Percentiles rank a stretch among this genome's conserved stretches.
phyloP scores from a whole-genome alignment of 2,888 invertebrate species.

The Coelinius sp. region DNA sequence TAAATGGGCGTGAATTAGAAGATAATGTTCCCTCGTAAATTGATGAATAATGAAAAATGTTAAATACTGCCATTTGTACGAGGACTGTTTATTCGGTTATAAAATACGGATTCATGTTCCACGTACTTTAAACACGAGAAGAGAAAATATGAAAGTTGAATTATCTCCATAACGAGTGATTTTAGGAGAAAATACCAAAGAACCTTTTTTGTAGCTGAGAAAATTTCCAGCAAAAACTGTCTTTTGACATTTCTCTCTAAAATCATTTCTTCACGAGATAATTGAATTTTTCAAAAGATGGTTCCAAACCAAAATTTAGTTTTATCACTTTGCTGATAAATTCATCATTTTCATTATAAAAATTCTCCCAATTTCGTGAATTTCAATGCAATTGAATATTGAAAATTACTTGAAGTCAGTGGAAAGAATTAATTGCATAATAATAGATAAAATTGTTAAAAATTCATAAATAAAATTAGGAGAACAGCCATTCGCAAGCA shows the following conservation, averaged over 20 bases:
- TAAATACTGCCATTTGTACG: conserved; percentile 68
- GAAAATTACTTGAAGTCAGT: conserved; percentile 1
- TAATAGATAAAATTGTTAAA: conserved; percentile 1
- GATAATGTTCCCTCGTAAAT: conserved; percentile 31
- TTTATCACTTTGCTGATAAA: too few relatives aligned
- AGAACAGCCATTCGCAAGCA: conserved; percentile 48
- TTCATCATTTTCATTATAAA: background rate
- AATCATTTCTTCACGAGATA: too few relatives aligned
- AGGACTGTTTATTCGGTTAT: conserved; percentile 49
- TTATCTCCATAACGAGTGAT: too few relatives aligned
- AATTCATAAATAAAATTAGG: conserved; percentile 4
- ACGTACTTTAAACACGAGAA: conserved; percentile 36
- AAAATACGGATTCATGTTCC: conserved; percentile 46
- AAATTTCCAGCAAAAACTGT: too few relatives aligned
- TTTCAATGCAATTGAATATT: background rate
- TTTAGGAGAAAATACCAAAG: too few relatives aligned
- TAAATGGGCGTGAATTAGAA: conserved; percentile 34
- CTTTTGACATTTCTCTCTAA: too few relatives aligned
- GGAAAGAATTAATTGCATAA: conserved; percentile 21
- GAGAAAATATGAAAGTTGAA: too few relatives aligned
- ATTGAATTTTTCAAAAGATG: background rate
- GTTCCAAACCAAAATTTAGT: background rate
- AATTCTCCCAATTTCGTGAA: conserved; percentile 49
- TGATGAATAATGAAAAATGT: conserved; percentile 47
- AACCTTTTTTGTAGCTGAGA: too few relatives aligned